These are phyloP conservation scores for Ranitomeya imitator DNA, from an alignment of 2,113 vertebrate genomes.

Conservation along the genomic window DNA sequence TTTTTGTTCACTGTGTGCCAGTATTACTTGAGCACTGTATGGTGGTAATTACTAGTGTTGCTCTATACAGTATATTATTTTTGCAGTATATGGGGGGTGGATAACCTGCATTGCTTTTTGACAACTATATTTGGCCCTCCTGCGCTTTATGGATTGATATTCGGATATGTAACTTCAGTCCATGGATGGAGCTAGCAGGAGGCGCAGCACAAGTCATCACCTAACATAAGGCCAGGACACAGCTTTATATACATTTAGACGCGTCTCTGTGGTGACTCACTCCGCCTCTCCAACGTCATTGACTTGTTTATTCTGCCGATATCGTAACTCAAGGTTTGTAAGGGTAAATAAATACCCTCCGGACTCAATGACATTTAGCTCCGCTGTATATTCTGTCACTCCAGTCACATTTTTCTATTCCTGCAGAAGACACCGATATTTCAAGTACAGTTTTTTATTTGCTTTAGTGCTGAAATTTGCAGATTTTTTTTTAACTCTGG, in stretches of 20 bases:
- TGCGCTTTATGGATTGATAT: too few relatives aligned
- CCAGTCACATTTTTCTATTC: not conserved
- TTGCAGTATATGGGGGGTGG: not conserved
- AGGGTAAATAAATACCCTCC: slow-evolving; percentile 20
- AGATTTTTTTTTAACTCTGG: not conserved
- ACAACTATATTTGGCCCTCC: not conserved
- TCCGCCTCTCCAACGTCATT: slow-evolving; percentile 1
- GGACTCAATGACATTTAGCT: slow-evolving; percentile 1
- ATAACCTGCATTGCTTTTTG: not conserved
- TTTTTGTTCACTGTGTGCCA: too few relatives aligned
- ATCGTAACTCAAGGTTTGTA: slow-evolving; percentile 31
- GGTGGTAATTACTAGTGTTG: too few relatives aligned
- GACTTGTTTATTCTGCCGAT: slow-evolving; percentile 24
- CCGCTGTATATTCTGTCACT: not conserved
- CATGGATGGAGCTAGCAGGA: not conserved
- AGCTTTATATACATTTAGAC: not conserved
- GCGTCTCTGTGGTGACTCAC: slow-evolving; percentile 5
- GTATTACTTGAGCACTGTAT: too few relatives aligned
- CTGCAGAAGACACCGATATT: not conserved
- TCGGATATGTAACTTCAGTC: too few relatives aligned
- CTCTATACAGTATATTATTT: not conserved
- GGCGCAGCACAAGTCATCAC: not conserved
- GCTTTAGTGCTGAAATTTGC: not conserved
- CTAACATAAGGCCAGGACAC: not conserved
- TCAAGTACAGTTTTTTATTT: not conserved